These are phyloP conservation scores for Lamellibrachia columna DNA, from an alignment of 2,888 invertebrate genomes.

Conservation along the genomic window DNA sequence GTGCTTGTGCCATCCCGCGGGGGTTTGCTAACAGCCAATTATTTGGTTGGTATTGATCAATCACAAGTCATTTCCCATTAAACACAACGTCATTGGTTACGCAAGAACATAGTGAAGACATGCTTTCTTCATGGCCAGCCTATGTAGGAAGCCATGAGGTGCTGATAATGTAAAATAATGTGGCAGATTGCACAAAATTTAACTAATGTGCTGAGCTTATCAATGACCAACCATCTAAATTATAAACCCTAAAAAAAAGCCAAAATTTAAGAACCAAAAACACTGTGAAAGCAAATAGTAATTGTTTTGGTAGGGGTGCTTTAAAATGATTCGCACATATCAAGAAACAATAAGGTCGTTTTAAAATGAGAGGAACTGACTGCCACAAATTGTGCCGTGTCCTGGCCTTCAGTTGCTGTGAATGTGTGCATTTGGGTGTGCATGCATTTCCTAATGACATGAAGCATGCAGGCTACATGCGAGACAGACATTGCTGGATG, in stretches of 20 bases:
- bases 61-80: neutral
- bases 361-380: neutral
- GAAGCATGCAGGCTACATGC: neutral
- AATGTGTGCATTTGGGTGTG: neutral
- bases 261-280: neutral
- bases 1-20: neutral
- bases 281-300: neutral
- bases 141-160: neutral
- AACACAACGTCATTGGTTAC: neutral
- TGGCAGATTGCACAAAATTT: too few species aligned
- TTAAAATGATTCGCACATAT: neutral
- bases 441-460: neutral
- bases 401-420: neutral
- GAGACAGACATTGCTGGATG: neutral
- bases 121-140: neutral
- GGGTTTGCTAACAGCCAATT: slow-evolving; percentile 3
- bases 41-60: neutral
- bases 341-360: neutral
- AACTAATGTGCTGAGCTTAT: too few species aligned
- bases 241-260: neutral
- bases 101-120: neutral
- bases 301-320: neutral
- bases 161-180: too few species aligned
- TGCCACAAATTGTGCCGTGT: neutral
- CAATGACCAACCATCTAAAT: neutral